Conservation (phyloP, 2,113 vertebrate species). For the Hypanus sabinus region DNA sequence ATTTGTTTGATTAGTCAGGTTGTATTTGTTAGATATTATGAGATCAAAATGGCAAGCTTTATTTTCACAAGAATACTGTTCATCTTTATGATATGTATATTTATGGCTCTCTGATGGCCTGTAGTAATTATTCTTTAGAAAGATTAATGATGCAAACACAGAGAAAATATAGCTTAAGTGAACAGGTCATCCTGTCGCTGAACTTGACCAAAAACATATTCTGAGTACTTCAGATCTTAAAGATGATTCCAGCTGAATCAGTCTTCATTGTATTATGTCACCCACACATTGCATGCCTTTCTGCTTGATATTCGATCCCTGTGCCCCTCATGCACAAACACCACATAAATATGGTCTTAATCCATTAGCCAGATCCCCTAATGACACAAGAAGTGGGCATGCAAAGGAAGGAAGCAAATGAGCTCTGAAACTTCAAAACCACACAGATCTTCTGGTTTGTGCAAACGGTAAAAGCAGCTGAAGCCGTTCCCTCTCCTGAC, state of each 20-base stretch:
- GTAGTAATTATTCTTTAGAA: constrained; percentile 1
- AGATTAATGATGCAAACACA: background rate
- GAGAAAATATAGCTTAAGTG: background rate
- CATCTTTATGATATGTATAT: background rate
- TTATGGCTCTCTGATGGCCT: background rate
- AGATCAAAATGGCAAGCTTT: background rate
- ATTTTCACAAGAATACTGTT: background rate
- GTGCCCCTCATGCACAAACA: background rate
- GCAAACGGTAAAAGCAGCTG: background rate
- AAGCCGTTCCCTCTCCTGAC: background rate
- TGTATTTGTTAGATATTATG: no score
- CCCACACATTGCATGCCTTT: background rate
- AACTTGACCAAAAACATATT: background rate
- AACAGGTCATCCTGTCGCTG: background rate
- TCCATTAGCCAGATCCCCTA: background rate
- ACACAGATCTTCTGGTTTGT: background rate
- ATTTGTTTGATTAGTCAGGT: background rate
- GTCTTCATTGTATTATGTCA: background rate
- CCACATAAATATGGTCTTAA: background rate
- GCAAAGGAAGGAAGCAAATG: background rate
- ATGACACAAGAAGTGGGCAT: background rate
- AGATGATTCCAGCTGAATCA: background rate
- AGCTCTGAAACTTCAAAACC: background rate
- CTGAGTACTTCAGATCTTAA: background rate
- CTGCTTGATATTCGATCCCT: background rate